A percentile compares a stretch with the other conserved stretches of the same genome.
Conservation (phyloP, 2,888 invertebrate species). For the Yponomeuta malinellus region DNA sequence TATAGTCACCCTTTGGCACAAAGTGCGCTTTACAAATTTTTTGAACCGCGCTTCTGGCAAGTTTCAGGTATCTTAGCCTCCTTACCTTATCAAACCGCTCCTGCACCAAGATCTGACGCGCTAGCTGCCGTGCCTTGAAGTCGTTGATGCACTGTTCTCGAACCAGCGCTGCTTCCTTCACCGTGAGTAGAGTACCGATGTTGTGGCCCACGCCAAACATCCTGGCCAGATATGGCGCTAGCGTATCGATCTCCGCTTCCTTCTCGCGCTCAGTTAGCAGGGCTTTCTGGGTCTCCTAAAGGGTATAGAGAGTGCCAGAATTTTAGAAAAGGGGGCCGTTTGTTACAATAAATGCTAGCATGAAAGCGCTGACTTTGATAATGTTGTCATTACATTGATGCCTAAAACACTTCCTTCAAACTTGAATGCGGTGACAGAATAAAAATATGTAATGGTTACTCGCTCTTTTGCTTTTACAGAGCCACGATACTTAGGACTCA, state of each 20-base stretch:
- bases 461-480: too few relatives aligned
- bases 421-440: too few relatives aligned
- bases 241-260: conserved; percentile 78
- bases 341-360: not conserved
- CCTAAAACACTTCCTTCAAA: too few relatives aligned
- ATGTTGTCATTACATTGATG: too few relatives aligned
- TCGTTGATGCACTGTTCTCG: conserved; percentile 79
- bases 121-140: conserved; percentile 78
- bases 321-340: not conserved
- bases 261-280: conserved; percentile 76
- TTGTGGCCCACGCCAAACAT: conserved; percentile 69
- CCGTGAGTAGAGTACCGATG: conserved; percentile 49
- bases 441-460: too few relatives aligned
- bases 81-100: conserved; percentile 78
- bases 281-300: conserved; percentile 65
- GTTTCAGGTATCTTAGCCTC: too few relatives aligned
- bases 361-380: too few relatives aligned
- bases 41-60: too few relatives aligned
- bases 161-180: conserved; percentile 65
- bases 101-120: conserved; percentile 79
- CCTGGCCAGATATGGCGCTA: conserved; percentile 79
- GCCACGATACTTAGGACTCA: too few relatives aligned
- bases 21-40: too few relatives aligned
- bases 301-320: not conserved
- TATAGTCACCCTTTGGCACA: too few relatives aligned